A percentile compares a stretch with the other conserved stretches of the same genome.
phyloP scores from a whole-genome alignment of 2,888 invertebrate genomes.

The Helobdella robusta region DNA sequence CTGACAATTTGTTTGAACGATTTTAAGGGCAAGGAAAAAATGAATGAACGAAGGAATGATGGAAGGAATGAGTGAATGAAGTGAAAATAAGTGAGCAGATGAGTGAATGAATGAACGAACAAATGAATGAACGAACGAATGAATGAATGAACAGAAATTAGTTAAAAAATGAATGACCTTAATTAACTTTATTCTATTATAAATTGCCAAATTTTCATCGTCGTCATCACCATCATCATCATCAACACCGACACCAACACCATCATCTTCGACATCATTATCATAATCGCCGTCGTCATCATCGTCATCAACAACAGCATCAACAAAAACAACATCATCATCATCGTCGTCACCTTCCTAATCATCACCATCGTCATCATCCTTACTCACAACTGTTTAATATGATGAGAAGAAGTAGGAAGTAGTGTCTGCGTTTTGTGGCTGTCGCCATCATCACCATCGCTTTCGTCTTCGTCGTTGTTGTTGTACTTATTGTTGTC shows the following conservation, averaged over 20 bases:
- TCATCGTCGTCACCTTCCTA: neutral
- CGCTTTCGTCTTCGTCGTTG: neutral
- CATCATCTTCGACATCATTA: neutral
- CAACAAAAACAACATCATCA: neutral
- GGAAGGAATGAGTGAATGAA: too few species aligned
- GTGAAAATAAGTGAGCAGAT: too few species aligned
- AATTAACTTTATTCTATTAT: too few species aligned
- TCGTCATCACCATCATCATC: slow-evolving; percentile 2
- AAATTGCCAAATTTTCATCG: neutral
- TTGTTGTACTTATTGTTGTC: neutral
- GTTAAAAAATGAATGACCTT: too few species aligned
- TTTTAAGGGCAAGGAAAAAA: too few species aligned
- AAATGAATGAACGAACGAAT: too few species aligned
- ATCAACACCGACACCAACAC: neutral
- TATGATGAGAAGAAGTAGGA: slow-evolving; percentile 51
- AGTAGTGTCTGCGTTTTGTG: neutral
- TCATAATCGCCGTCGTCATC: neutral
- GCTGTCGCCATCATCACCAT: neutral
- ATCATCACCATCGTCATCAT: slow-evolving; percentile 40
- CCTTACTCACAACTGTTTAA: slow-evolving; percentile 51
- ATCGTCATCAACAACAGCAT: neutral
- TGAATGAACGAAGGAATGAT: too few species aligned
- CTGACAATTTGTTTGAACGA: too few species aligned
- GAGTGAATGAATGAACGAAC: too few species aligned
- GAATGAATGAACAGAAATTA: too few species aligned